Percentiles rank a stretch among this genome's conserved stretches.
phyloP scores from a whole-genome alignment of 2,113 vertebrate genomes.

The Petroica traversi region DNA sequence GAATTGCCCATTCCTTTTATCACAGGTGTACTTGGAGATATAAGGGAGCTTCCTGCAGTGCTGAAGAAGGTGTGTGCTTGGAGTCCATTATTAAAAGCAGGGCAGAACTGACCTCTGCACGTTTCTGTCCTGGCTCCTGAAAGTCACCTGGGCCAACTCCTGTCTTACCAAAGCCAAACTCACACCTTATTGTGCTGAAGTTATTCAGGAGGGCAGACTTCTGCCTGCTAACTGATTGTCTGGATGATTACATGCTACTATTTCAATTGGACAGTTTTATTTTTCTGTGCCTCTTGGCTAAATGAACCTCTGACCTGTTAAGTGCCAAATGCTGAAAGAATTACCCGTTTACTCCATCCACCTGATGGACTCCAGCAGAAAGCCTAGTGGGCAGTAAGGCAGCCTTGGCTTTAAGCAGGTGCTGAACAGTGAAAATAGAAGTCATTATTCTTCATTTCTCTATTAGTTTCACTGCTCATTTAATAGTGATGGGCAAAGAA shows the following conservation, averaged over 20 bases:
- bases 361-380: not conserved
- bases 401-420: not conserved
- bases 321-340: slow-evolving; percentile 18
- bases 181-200: not conserved
- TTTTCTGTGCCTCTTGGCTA: not conserved
- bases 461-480: not conserved
- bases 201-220: not conserved
- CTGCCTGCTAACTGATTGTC: not conserved
- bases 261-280: not conserved
- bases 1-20: not conserved
- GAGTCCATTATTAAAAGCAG: not conserved
- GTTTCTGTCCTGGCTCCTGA: not conserved
- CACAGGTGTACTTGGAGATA: not conserved
- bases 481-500: slow-evolving; percentile 9
- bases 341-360: not conserved
- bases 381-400: not conserved
- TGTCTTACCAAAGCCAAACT: not conserved
- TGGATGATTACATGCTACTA: not conserved
- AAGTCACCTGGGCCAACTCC: not conserved
- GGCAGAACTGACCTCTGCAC: not conserved
- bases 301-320: not conserved
- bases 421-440: not conserved
- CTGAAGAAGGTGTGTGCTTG: not conserved
- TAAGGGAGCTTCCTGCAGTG: not conserved
- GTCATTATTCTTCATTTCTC: not conserved